Base-by-base conservation (phyloP, 2,113 vertebrate species). In the Pseudorasbora parva region DNA sequence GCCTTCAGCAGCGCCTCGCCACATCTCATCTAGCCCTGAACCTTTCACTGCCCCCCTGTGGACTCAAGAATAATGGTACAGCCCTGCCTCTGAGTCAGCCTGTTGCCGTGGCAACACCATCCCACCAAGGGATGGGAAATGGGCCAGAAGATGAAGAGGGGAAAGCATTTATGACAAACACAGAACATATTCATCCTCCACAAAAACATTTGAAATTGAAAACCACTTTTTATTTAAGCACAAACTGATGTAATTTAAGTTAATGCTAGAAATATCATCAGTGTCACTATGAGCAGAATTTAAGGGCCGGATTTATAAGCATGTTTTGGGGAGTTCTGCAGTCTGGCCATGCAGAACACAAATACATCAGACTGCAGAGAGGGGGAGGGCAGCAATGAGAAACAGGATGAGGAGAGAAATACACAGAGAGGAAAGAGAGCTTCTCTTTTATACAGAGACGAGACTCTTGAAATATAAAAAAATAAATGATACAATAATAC, bases 71-170 rank as follows among this genome's bases (percentile, higher is more conserved):
- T 89, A 89, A 88, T 95, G 93, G 93, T 93, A 93, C 89, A 90
- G 77, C 62, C 94, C 92, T 89, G 90, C 82, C 85, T 30, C 82
- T 94, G 93, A 94, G 88, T 93, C 94, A 94, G 93, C 92, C 92
- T 92, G 94, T 94, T 94, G 89, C 94, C 88, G 89, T 93, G 94
- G 92, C 84, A 94, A 94, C 92, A 92, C 90, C 62, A 92, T 90
- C 90, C 91, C 88, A 92, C 90, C 91, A 89, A 78, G 56, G 45
- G 86, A 85, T 91, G 78, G 69, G 51, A 82, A 78, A 85, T 78
- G 68, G 79, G 76, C 57, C 68, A 86, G 57, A 49, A 77, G 75
- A 30, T 1, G n/a, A 66, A 66, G 84, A 47, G 47, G 59, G 43
- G 60, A 84, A 84, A n/a, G 30, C 19, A 10, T 3, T 78, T 14